Percentiles rank a stretch among this genome's conserved stretches.
These are phyloP conservation scores for Sarcophaga rosellei DNA, from an alignment of 2,888 invertebrate species.

Conservation along the genomic window DNA sequence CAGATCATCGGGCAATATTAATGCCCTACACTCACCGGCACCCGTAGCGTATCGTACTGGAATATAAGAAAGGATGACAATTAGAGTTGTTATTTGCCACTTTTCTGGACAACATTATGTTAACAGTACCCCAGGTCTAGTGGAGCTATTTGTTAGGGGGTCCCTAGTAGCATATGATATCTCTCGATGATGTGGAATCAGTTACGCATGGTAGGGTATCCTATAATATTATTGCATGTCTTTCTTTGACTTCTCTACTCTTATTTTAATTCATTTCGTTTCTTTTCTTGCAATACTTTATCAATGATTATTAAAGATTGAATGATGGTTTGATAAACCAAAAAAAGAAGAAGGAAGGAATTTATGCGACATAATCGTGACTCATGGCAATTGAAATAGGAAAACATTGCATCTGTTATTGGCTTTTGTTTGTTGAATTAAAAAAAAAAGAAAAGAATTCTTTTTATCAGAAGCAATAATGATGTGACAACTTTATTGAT, in stretches of 20 bases:
- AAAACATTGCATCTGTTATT: neutral
- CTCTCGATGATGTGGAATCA: too few species aligned
- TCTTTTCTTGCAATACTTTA: conserved; percentile 1
- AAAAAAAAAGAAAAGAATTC: neutral
- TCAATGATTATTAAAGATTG: conserved; percentile 45
- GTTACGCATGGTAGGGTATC: too few species aligned
- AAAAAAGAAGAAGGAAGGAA: conserved; percentile 20
- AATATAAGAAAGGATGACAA: too few species aligned
- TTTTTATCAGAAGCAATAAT: conserved; percentile 26
- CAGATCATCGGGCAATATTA: too few species aligned
- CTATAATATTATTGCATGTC: neutral
- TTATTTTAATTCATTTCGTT: neutral
- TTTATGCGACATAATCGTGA: conserved; percentile 61
- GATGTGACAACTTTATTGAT: conserved; percentile 55
- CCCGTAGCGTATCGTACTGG: too few species aligned
- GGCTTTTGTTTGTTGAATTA: conserved; percentile 10
- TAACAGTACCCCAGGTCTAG: too few species aligned
- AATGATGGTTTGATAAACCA: conserved; percentile 33
- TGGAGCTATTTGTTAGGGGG: too few species aligned
- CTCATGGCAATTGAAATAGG: conserved; percentile 54
- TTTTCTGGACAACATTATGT: too few species aligned
- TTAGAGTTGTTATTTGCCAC: too few species aligned
- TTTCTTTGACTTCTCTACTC: conserved; percentile 3
- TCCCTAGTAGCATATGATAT: too few species aligned
- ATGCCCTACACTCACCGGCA: too few species aligned